Evolutionary conservation across 2,113 vertebrate species (phyloP).

Genomic region (Phalacrocorax brasilianus): DNA sequence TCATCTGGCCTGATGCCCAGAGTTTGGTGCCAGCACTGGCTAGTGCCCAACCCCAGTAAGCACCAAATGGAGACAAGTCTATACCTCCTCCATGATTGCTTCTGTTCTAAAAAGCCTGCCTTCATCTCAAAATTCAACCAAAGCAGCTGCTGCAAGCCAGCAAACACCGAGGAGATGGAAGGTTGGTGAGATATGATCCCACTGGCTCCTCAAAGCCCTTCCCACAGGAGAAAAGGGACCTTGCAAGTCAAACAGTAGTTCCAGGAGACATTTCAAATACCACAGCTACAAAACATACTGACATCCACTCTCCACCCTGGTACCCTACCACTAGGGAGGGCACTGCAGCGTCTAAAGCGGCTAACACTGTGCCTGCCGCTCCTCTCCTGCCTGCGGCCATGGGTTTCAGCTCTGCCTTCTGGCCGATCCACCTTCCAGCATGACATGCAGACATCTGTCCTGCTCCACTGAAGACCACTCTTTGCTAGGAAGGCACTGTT

Average conservation of each 20-base stretch:
- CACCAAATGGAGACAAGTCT: fast-evolving
- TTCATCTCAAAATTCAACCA: neutral
- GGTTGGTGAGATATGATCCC: neutral
- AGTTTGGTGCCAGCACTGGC: neutral
- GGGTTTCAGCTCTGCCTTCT: neutral
- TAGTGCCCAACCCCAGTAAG: neutral
- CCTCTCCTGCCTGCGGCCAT: neutral
- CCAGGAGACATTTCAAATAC: neutral
- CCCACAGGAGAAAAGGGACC: neutral
- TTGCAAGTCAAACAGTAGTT: neutral
- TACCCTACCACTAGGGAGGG: neutral
- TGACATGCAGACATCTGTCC: neutral
- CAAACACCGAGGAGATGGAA: neutral
- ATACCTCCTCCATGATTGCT: neutral
- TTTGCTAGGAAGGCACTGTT: neutral
- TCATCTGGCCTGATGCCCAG: neutral
- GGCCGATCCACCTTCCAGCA: neutral
- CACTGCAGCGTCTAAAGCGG: too few relatives aligned
- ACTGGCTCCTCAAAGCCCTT: neutral
- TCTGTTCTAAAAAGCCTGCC: neutral
- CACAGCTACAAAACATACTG: neutral
- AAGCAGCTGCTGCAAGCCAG: neutral
- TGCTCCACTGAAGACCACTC: neutral
- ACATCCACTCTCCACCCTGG: neutral
- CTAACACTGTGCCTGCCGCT: neutral